These are phyloP conservation scores for Clarias batrachus DNA, from an alignment of 2,113 vertebrate genomes.

Conservation along the genomic window DNA sequence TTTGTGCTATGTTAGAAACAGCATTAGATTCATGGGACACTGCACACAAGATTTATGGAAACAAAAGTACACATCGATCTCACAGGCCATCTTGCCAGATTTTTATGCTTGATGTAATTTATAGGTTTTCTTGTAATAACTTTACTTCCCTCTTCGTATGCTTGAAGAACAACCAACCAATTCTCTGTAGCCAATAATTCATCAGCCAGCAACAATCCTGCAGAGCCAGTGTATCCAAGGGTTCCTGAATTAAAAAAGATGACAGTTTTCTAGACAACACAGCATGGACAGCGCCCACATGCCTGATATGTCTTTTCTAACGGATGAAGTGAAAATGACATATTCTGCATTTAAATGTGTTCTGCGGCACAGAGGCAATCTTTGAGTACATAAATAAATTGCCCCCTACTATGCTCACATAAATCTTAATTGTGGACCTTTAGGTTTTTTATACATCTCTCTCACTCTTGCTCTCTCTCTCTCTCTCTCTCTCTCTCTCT, in stretches of 20 bases:
- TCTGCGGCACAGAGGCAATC: conserved; percentile 35
- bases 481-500: not conserved
- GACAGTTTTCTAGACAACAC: conserved; percentile 39
- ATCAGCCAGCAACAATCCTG: conserved; percentile 53
- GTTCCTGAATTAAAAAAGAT: conserved; percentile 43
- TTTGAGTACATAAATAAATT: conserved; percentile 54
- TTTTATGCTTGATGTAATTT: conserved; percentile 53
- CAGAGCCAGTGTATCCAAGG: conserved; percentile 25
- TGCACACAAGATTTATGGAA: conserved; percentile 30
- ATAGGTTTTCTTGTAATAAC: conserved; percentile 64
- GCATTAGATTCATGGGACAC: not conserved
- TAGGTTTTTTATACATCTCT: conserved; percentile 7
- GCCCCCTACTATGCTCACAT: conserved; percentile 56
- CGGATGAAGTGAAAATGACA: conserved; percentile 53
- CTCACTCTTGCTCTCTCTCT: not conserved
- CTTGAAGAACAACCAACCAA: conserved; percentile 64
- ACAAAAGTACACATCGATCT: conserved; percentile 31
- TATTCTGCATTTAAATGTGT: conserved; percentile 54
- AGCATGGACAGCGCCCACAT: conserved; percentile 28
- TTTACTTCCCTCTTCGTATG: conserved; percentile 59
- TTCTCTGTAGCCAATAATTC: conserved; percentile 57
- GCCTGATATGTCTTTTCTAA: conserved; percentile 48
- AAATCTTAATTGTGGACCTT: conserved; percentile 62
- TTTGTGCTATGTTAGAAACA: not conserved
- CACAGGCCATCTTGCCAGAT: not conserved